Evolutionary conservation across 2,113 vertebrate species (phyloP).

Genomic region (Apodemus speciosus): DNA sequence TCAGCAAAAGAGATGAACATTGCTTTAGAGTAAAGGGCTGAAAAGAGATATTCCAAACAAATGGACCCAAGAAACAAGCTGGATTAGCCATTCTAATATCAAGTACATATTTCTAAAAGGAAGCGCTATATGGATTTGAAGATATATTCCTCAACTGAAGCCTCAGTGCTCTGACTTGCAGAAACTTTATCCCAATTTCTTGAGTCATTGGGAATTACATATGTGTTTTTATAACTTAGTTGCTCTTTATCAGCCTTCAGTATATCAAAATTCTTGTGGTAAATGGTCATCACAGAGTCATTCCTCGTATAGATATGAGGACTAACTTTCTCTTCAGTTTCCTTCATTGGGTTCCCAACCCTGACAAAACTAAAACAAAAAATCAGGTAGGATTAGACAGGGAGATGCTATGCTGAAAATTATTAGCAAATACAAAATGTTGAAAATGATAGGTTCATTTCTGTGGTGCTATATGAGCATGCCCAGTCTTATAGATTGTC

Average conservation of each 20-base stretch:
- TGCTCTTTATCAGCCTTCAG: background rate
- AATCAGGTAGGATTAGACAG: no score
- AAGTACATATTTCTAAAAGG: background rate
- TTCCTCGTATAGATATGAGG: background rate
- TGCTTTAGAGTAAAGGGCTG: no score
- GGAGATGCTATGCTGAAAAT: background rate
- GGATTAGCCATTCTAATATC: no score
- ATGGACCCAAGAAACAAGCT: no score
- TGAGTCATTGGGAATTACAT: background rate
- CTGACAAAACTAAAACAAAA: no score
- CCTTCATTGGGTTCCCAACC: background rate
- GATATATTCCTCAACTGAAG: background rate
- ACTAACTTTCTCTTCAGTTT: background rate
- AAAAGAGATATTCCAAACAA: no score
- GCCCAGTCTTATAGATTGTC: no score
- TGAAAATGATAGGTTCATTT: no score
- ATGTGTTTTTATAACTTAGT: background rate
- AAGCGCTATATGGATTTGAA: background rate
- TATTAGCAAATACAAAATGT: background rate
- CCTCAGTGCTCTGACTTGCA: background rate
- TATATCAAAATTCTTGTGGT: background rate
- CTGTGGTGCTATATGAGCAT: no score
- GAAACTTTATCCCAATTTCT: background rate
- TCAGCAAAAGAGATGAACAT: no score
- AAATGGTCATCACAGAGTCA: background rate